Conservation (phyloP, 2,797 vertebrate genomes). For the Enteromius fasciolatus region DNA sequence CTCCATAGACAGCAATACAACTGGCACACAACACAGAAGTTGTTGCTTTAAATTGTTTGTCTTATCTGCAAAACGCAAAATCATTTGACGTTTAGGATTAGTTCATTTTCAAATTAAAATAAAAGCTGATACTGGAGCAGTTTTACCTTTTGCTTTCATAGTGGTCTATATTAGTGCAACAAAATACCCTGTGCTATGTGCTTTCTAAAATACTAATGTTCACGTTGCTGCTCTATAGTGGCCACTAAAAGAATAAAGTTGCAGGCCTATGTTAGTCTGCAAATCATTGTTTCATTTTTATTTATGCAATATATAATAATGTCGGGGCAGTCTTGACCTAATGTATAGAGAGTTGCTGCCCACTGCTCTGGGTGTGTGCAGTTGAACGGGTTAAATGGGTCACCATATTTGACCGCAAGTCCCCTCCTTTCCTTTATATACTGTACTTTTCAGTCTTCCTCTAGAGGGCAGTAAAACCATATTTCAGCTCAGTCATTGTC, state of each 20-base stretch:
- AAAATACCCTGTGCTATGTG: background rate
- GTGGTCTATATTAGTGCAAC: background rate
- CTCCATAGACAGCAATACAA: no score
- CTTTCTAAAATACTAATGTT: background rate
- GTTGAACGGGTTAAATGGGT: no score
- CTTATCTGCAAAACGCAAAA: background rate
- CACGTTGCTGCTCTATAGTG: background rate
- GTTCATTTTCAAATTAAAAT: no score
- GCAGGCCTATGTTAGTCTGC: conserved; percentile 27
- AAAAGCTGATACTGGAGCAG: no score
- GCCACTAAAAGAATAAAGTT: background rate
- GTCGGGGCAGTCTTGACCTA: no score
- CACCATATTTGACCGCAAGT: no score
- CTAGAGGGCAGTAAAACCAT: conserved; percentile 39
- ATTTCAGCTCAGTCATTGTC: background rate
- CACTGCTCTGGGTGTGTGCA: no score
- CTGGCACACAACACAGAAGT: no score
- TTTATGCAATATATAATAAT: background rate
- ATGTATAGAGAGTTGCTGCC: no score
- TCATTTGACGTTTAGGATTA: background rate
- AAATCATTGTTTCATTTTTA: conserved; percentile 43
- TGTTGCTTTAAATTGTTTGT: background rate
- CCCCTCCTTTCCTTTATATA: background rate
- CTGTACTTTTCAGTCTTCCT: background rate
- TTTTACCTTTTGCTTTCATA: background rate